Evolutionary conservation across 2,888 invertebrate genomes (phyloP).

Genomic region (Trichopoda pennipes): DNA sequence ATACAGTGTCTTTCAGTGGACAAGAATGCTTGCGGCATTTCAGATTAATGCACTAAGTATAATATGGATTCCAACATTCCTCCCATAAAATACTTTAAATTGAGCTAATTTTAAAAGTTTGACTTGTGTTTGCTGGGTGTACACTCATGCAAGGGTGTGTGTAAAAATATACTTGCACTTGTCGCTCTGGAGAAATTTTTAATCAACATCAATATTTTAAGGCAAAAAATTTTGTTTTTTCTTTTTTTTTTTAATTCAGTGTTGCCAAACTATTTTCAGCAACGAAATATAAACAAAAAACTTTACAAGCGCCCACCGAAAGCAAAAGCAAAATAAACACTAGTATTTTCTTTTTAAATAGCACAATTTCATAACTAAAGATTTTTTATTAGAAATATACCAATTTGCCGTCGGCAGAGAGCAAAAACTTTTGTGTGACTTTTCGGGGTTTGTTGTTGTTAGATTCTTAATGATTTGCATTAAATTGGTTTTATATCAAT

Average conservation of each 20-base stretch:
- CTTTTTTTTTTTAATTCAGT: conserved; percentile 15
- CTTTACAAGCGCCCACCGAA: background rate
- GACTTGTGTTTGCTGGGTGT: background rate
- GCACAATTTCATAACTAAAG: background rate
- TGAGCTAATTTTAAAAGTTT: no score
- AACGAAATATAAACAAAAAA: background rate
- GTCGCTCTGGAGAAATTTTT: conserved; percentile 61
- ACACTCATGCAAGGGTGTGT: background rate
- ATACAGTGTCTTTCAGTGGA: no score
- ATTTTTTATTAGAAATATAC: background rate
- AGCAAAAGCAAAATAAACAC: background rate
- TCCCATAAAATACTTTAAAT: no score
- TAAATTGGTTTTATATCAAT: background rate
- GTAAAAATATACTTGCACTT: conserved; percentile 50
- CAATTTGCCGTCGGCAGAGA: conserved; percentile 44
- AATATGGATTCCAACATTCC: no score
- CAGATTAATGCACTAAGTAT: no score
- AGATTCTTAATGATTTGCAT: background rate
- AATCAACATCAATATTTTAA: conserved; percentile 42
- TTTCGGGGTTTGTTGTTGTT: background rate
- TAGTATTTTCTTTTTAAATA: background rate
- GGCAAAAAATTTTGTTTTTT: background rate
- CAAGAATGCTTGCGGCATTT: no score
- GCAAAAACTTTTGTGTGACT: background rate
- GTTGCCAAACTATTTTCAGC: conserved; percentile 45